phyloP scores from a whole-genome alignment of 2,888 invertebrate genomes.

The Macrophya annulata region DNA sequence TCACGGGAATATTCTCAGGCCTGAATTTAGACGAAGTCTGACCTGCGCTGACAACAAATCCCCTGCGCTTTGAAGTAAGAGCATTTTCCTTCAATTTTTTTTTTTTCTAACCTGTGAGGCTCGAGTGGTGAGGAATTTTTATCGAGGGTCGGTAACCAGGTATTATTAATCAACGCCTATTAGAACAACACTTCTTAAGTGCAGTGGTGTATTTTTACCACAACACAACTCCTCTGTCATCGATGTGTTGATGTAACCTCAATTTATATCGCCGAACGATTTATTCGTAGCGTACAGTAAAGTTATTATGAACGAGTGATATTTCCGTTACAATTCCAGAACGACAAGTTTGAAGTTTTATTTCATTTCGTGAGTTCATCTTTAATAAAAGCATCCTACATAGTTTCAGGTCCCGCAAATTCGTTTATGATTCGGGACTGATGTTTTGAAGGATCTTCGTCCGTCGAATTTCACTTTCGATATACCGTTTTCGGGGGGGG shows the following conservation, averaged over 20 bases:
- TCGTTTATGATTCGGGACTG: neutral
- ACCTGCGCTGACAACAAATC: neutral
- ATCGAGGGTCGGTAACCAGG: neutral
- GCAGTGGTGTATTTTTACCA: neutral
- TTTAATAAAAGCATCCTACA: neutral
- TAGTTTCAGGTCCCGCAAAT: neutral
- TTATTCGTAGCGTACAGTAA: neutral
- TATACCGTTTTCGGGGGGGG: neutral
- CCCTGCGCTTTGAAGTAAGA: neutral
- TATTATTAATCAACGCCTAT: neutral
- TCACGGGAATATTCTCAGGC: neutral
- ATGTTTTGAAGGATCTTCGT: neutral
- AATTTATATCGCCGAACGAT: conserved; percentile 1
- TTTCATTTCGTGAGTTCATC: neutral
- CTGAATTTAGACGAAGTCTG: conserved; percentile 1
- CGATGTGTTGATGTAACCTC: conserved; percentile 30
- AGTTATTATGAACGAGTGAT: neutral
- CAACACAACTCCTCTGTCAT: neutral
- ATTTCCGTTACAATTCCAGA: neutral
- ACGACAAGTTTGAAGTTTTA: neutral
- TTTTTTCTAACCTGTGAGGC: neutral
- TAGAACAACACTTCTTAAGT: neutral
- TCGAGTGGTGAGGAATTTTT: neutral
- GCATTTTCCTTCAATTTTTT: neutral
- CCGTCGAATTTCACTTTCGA: neutral